Evolutionary conservation across 2,797 vertebrate genomes (phyloP).

Genomic region (Bradypodion pumilum): DNA sequence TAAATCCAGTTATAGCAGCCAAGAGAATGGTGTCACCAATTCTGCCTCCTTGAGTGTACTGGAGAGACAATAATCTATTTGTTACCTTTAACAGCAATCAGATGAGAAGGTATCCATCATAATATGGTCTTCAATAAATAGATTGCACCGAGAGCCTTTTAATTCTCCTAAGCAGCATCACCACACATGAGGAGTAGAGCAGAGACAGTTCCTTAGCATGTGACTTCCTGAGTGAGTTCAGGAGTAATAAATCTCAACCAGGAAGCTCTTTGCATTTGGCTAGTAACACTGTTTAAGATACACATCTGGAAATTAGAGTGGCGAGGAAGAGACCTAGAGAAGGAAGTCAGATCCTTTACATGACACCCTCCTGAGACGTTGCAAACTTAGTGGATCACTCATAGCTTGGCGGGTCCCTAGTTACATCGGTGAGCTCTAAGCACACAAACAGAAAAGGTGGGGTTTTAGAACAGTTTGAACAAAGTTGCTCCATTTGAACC

Average conservation of each 20-base stretch:
- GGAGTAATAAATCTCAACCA: background rate
- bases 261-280: background rate
- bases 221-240: background rate
- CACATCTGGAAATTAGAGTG: background rate
- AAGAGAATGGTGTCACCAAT: slow-evolving; percentile 14
- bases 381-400: background rate
- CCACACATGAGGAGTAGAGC: background rate
- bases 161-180: background rate
- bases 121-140: background rate
- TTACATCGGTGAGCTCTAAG: background rate
- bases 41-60: background rate
- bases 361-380: no score
- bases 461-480: no score
- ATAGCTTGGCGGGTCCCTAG: background rate
- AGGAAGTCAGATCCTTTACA: background rate
- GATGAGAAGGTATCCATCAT: background rate
- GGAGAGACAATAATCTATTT: slow-evolving; percentile 24
- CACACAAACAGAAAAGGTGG: no score
- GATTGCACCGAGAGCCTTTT: background rate
- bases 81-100: slow-evolving; percentile 5
- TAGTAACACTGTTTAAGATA: background rate
- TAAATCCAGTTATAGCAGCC: background rate
- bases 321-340: background rate
- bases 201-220: background rate
- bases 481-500: no score